phyloP scores from a whole-genome alignment of 2,888 invertebrate species.

The Neelides folsomi region DNA sequence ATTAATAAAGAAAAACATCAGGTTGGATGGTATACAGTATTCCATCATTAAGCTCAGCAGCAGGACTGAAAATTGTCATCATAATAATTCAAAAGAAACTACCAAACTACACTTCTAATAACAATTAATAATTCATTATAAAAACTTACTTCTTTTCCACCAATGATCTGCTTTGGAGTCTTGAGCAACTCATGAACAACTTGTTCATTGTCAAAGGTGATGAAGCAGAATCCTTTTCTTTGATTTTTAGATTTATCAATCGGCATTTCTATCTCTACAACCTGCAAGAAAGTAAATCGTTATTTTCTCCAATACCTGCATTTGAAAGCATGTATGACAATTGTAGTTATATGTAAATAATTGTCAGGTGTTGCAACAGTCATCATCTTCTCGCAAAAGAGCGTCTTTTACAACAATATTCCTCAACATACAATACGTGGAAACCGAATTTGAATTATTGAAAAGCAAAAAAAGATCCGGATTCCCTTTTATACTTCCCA shows the following conservation, averaged over 20 bases:
- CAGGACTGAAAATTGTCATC: conserved; percentile 30
- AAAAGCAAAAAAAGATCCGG: no score
- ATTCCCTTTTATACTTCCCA: no score
- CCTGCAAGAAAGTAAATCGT: conserved; percentile 46
- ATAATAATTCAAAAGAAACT: conserved; percentile 10
- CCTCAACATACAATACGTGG: no score
- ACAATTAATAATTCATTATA: no score
- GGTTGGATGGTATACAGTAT: conserved; percentile 27
- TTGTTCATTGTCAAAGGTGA: conserved; percentile 91
- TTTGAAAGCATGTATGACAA: no score
- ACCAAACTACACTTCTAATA: not conserved
- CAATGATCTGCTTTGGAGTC: conserved; percentile 82
- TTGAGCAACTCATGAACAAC: conserved; percentile 82
- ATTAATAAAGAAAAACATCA: conserved; percentile 8
- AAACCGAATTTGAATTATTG: no score
- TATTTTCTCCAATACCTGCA: not conserved
- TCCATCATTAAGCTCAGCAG: conserved; percentile 28
- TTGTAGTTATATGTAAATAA: no score
- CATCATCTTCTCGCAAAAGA: no score
- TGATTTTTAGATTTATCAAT: conserved; percentile 95
- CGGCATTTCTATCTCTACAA: conserved; percentile 90
- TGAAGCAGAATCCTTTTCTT: conserved; percentile 92
- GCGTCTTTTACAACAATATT: no score
- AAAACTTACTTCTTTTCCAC: conserved; percentile 67
- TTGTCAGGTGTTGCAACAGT: no score